These are phyloP conservation scores for Ptychoptera contaminata DNA, from an alignment of 2,888 invertebrate species.

Conservation along the genomic window DNA sequence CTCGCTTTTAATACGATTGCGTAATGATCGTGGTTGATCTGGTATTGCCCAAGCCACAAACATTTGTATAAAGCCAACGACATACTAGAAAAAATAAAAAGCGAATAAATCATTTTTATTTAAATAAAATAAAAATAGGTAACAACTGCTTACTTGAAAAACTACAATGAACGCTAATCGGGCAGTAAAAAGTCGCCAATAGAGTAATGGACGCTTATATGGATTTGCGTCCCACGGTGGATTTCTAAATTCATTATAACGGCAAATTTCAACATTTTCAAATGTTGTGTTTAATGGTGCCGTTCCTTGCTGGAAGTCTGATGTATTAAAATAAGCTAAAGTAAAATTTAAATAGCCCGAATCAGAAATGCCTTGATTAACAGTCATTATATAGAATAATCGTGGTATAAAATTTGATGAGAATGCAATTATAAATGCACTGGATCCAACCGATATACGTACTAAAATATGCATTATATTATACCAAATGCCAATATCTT, in stretches of 20 bases:
- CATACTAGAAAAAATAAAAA: slow-evolving; percentile 38
- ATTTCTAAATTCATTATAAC: slow-evolving; percentile 55
- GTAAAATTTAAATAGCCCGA: slow-evolving; percentile 53
- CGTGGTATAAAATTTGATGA: slow-evolving; percentile 72
- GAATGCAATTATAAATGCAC: slow-evolving; percentile 69
- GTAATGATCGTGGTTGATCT: slow-evolving; percentile 52
- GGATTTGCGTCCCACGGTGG: slow-evolving; percentile 33
- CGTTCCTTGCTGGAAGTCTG: slow-evolving; percentile 35
- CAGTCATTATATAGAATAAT: slow-evolving; percentile 42
- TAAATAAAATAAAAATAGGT: no score
- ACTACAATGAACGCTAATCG: slow-evolving; percentile 59
- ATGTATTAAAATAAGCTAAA: slow-evolving; percentile 47
- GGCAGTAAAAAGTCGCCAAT: slow-evolving; percentile 60
- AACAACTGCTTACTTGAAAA: slow-evolving; percentile 36
- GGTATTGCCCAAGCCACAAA: slow-evolving; percentile 62
- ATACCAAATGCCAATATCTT: slow-evolving; percentile 67
- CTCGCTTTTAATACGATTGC: slow-evolving; percentile 54
- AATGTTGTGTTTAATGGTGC: slow-evolving; percentile 21
- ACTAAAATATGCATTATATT: slow-evolving; percentile 58
- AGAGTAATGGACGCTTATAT: slow-evolving; percentile 47
- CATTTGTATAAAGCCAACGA: slow-evolving; percentile 55
- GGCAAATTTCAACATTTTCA: slow-evolving; percentile 32
- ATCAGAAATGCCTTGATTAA: slow-evolving; percentile 35
- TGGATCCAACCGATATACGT: slow-evolving; percentile 58
- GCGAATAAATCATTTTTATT: slow-evolving; percentile 4